A percentile compares a stretch with the other conserved stretches of the same genome.
Conservation (phyloP, 2,888 invertebrate genomes). For the Parelbella ahira region DNA sequence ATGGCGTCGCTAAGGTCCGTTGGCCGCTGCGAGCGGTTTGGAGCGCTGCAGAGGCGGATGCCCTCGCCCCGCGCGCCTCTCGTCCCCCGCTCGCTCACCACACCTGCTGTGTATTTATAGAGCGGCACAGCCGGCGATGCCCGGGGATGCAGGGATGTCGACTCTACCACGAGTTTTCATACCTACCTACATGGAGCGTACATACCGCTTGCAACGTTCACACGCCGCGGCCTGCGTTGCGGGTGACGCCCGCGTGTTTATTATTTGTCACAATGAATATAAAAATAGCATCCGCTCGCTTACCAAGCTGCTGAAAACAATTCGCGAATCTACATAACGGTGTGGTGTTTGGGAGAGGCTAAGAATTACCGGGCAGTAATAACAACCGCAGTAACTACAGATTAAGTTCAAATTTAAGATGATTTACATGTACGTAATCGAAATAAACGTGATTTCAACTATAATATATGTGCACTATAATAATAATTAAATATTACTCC, state of each 20-base stretch:
- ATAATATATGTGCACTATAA: too few relatives aligned
- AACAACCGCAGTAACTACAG: too few relatives aligned
- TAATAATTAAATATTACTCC: constrained; percentile 39
- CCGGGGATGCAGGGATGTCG: constrained; percentile 75
- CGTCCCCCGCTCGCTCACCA: constrained; percentile 55
- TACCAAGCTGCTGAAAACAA: constrained; percentile 21
- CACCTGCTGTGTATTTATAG: constrained; percentile 80
- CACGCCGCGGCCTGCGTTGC: constrained; percentile 43
- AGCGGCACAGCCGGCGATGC: constrained; percentile 60
- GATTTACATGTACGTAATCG: too few relatives aligned
- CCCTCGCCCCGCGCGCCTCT: constrained; percentile 59
- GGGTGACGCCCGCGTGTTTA: constrained; percentile 56
- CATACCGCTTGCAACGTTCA: constrained; percentile 35
- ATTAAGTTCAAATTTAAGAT: too few relatives aligned
- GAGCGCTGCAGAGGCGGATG: constrained; percentile 77
- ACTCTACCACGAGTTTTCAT: constrained; percentile 50
- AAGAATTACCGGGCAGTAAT: too few relatives aligned
- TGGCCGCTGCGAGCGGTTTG: constrained; percentile 76
- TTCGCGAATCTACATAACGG: constrained; percentile 12
- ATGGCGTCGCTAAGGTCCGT: constrained; percentile 80
- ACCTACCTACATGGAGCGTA: constrained; percentile 36
- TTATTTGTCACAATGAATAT: constrained; percentile 63
- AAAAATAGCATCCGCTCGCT: constrained; percentile 50
- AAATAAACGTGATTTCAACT: too few relatives aligned
- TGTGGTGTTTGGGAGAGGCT: too few relatives aligned